Conservation (phyloP, 30 jellyfish, hydroid and myxozoan species). For the Aurelia aurita complex sp. Pacific region DNA sequence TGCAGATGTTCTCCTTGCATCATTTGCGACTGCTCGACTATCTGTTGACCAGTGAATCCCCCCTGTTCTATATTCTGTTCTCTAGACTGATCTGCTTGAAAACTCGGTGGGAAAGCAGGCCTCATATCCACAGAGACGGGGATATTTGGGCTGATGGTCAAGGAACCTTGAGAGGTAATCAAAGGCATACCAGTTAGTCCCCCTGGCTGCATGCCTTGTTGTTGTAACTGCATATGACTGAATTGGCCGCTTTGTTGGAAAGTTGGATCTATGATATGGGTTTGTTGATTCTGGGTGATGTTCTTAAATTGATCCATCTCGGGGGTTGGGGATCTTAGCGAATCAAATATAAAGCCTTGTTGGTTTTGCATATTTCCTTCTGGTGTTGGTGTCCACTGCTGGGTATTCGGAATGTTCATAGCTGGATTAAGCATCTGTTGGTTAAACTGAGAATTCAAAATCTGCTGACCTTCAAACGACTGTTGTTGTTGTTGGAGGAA, state of each 20-base stretch:
- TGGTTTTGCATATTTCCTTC: conserved; percentile 38
- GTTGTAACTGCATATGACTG: neutral
- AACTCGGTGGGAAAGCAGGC: neutral
- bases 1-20: conserved; percentile 10
- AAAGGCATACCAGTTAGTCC: neutral
- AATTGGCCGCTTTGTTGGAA: conserved; percentile 35
- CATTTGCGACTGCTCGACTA: conserved; percentile 6
- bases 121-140: conserved; percentile 26
- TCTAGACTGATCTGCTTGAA: neutral
- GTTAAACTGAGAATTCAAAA: neutral
- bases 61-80: conserved; percentile 10
- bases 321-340: conserved; percentile 90
- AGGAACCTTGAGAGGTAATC: neutral
- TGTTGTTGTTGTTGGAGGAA: conserved; percentile 27
- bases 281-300: neutral
- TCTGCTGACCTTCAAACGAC: conserved; percentile 36
- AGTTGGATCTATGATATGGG: neutral
- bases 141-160: conserved; percentile 7
- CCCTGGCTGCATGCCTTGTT: conserved; percentile 3
- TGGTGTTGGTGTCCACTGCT: conserved; percentile 35
- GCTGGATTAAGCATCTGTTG: conserved; percentile 5
- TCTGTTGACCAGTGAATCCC: conserved; percentile 21
- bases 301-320: conserved; percentile 70
- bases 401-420: conserved; percentile 9
- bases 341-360: conserved; percentile 50